A percentile compares a stretch with the other conserved stretches of the same genome.
phyloP scores from a whole-genome alignment of 1,140 invertebrate genomes.

The Teleopsis dalmanni region DNA sequence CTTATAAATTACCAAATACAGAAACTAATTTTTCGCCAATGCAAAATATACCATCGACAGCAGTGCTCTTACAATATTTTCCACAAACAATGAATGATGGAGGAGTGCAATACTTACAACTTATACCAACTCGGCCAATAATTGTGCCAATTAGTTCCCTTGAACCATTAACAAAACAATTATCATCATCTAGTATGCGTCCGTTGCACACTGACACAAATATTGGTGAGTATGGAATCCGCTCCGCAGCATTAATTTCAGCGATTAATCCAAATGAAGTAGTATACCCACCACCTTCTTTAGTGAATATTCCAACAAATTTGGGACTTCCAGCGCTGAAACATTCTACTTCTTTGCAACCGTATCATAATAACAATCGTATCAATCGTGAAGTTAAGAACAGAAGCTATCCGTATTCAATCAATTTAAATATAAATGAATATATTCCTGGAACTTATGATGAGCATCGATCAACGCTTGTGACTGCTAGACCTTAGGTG shows the following conservation, averaged over 20 bases:
- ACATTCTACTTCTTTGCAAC: conserved; percentile 17
- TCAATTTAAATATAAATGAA: conserved; percentile 32
- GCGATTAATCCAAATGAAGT: too few species aligned
- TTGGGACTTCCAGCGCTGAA: too few species aligned
- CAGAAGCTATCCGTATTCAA: conserved; percentile 21
- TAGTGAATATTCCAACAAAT: conserved; percentile 7
- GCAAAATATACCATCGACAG: conserved; percentile 38
- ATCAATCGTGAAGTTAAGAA: conserved; percentile 38
- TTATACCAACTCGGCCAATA: conserved; percentile 39
- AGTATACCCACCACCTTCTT: conserved; percentile 1
- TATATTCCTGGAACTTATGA: conserved; percentile 27
- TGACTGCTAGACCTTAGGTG: conserved; percentile 23
- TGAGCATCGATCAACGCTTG: conserved; percentile 12
- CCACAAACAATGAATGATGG: conserved; percentile 29
- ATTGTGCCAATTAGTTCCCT: conserved; percentile 42
- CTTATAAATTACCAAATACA: conserved; percentile 38
- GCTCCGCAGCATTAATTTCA: conserved; percentile 15
- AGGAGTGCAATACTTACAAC: conserved; percentile 35
- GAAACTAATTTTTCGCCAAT: conserved; percentile 40
- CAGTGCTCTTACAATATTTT: conserved; percentile 53
- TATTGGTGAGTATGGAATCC: conserved; percentile 3
- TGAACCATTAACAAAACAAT: too few species aligned
- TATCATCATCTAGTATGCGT: too few species aligned
- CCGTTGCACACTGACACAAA: conserved; percentile 6
- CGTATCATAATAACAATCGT: conserved; percentile 15